phyloP scores from a whole-genome alignment of 2,797 vertebrate species.

The Psittacula derbiana region DNA sequence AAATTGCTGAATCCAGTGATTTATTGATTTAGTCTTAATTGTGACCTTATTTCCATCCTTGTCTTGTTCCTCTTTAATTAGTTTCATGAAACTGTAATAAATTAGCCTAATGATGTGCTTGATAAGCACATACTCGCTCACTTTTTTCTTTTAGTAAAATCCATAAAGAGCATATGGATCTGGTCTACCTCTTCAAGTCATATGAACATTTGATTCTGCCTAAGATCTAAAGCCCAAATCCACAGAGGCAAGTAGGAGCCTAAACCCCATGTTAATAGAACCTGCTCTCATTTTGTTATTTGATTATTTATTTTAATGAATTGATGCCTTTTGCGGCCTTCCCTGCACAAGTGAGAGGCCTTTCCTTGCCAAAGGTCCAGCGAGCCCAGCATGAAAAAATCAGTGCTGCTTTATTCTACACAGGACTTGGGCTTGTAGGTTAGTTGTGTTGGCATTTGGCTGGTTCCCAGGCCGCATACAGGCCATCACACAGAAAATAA shows the following conservation, averaged over 20 bases:
- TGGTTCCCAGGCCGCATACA: not conserved
- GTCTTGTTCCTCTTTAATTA: constrained; percentile 38
- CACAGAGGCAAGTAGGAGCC: not conserved
- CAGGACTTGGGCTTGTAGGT: not conserved
- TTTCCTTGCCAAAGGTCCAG: not conserved
- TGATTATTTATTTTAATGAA: not conserved
- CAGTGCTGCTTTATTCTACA: not conserved
- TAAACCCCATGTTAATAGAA: not conserved
- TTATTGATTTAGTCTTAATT: constrained; percentile 31
- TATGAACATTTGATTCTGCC: not conserved
- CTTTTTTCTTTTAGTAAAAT: not conserved
- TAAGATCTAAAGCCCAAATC: not conserved
- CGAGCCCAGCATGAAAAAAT: not conserved
- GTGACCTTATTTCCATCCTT: constrained; percentile 42
- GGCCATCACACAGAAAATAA: too few species aligned
- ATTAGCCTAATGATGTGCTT: constrained; percentile 1
- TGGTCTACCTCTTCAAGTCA: not conserved
- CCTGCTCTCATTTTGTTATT: not conserved
- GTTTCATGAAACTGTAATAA: not conserved
- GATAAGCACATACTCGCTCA: not conserved
- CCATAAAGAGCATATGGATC: not conserved
- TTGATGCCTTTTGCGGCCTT: accelerated
- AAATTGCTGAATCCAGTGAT: not conserved
- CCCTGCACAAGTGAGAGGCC: not conserved
- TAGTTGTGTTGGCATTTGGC: not conserved